Percentiles rank a stretch among this genome's conserved stretches.
These are phyloP conservation scores for Hybos culiciformis DNA, from an alignment of 2,888 invertebrate species.

Conservation along the genomic window DNA sequence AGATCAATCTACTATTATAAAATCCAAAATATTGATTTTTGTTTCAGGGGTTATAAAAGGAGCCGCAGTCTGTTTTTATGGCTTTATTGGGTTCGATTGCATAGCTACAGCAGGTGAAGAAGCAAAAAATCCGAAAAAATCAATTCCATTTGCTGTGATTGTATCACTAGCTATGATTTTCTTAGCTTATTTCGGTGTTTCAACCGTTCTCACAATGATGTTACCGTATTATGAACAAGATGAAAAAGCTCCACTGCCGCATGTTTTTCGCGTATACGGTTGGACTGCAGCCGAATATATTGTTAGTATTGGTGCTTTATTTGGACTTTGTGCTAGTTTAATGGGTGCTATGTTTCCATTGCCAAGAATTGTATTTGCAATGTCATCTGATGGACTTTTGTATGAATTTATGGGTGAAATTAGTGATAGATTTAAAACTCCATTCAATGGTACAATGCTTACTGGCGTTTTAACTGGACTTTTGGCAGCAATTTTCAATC, in stretches of 20 bases:
- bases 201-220: conserved; percentile 68
- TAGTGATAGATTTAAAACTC: conserved; percentile 60
- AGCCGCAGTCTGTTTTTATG: conserved; percentile 82
- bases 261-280: conserved; percentile 58
- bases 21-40: too few species aligned
- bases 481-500: conserved; percentile 55
- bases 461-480: conserved; percentile 63
- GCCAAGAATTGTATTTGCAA: conserved; percentile 76
- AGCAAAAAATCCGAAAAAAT: conserved; percentile 72
- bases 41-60: conserved; percentile 73
- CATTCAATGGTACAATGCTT: conserved; percentile 58
- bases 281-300: conserved; percentile 70
- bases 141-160: conserved; percentile 80
- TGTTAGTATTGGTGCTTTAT: conserved; percentile 72
- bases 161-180: conserved; percentile 72
- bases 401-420: conserved; percentile 63
- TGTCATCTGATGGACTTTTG: conserved; percentile 75
- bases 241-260: conserved; percentile 63
- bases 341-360: conserved; percentile 77
- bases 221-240: conserved; percentile 42
- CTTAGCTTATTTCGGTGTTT: conserved; percentile 80
- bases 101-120: conserved; percentile 86
- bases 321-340: conserved; percentile 71
- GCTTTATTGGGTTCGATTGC: conserved; percentile 88
- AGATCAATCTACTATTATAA: too few species aligned